These are phyloP conservation scores for Panagrolaimus sp. DNA, from an alignment of 1,140 invertebrate genomes.

Conservation along the genomic window DNA sequence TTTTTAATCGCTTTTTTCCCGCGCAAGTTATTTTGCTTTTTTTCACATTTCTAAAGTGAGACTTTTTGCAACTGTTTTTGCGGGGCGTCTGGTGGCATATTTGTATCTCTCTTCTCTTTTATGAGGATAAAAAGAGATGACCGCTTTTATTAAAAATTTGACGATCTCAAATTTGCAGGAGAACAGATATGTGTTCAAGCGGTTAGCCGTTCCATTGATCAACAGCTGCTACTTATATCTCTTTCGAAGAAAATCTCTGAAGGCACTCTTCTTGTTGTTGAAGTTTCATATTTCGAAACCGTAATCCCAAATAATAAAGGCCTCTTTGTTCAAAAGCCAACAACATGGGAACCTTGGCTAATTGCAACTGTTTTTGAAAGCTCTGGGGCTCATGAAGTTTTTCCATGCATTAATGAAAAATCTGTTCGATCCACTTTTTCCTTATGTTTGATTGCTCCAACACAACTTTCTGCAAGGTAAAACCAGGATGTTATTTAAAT, in stretches of 20 bases:
- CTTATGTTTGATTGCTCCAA: constrained; percentile 23
- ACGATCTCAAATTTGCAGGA: constrained; percentile 2
- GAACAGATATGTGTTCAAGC: constrained; percentile 20
- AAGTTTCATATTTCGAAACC: constrained; percentile 25
- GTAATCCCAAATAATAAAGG: constrained; percentile 23
- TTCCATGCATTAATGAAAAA: constrained; percentile 24
- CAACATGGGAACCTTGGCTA: constrained; percentile 29
- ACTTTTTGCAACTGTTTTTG: no score
- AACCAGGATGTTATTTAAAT: no score
- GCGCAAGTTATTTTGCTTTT: no score
- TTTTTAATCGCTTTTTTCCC: no score
- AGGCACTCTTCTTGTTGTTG: constrained; percentile 22
- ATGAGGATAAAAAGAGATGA: no score
- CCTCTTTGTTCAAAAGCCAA: constrained; percentile 23
- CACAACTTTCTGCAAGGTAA: constrained; percentile 23
- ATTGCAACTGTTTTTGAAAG: constrained; percentile 25
- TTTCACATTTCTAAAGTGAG: no score
- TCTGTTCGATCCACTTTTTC: background rate
- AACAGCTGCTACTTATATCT: constrained; percentile 25
- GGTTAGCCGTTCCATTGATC: constrained; percentile 28
- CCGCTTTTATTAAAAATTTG: no score
- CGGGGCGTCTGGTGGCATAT: no score
- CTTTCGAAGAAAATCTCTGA: constrained; percentile 18
- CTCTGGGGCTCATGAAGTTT: constrained; percentile 25
- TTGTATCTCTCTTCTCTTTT: no score